Base-by-base conservation (phyloP, 2,888 invertebrate species). In the Xestia ashworthii region DNA sequence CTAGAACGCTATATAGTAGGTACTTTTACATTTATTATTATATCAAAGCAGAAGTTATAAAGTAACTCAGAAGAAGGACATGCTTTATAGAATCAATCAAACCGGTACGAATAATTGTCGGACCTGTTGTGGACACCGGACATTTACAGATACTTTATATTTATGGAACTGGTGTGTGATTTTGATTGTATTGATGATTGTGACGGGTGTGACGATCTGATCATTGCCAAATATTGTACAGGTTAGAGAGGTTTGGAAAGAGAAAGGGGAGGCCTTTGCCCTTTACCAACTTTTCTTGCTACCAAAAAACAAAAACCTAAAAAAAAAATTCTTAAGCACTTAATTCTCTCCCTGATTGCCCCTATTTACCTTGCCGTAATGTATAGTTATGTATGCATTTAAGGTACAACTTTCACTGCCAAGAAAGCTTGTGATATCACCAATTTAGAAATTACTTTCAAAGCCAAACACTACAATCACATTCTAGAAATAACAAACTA, bases 361-460 rank as follows among this genome's bases (percentile, higher is more conserved):
- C 58, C 9, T 25, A 58, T 25, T 25, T 58, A 25, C 25, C 25
- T 14, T 44, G 6, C n/a, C n/a, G 0, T 14, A 44, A 0, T 12
- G 8, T 65, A 2, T 14, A n/a, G 32, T 62, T 62, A 62, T 16
- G 41, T 41, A 64, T 41, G n/a, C 16, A 65, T 81, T 73, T 6
- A 46, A 74, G 9, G n/a, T n/a, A 1, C 5, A 62, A 79, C 82
- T 80, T 82, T 80, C 82, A 12, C 55, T 68, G 38, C 25, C 58
- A 50, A 71, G 83, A 71, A 83, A 81, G 80, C 44, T 83, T 66
- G 58, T 82, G 80, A 66, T 78, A 41, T 67, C 14, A 46, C 9
- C 53, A 62, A 75, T 62, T 48, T 65, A 58, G 48, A 71, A 80
- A 60, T 67, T 48, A 55, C 83, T 78, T 67, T 78, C 70, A 48